Base-by-base conservation (phyloP, 1,140 invertebrate species). In the Eulimnadia texana region DNA sequence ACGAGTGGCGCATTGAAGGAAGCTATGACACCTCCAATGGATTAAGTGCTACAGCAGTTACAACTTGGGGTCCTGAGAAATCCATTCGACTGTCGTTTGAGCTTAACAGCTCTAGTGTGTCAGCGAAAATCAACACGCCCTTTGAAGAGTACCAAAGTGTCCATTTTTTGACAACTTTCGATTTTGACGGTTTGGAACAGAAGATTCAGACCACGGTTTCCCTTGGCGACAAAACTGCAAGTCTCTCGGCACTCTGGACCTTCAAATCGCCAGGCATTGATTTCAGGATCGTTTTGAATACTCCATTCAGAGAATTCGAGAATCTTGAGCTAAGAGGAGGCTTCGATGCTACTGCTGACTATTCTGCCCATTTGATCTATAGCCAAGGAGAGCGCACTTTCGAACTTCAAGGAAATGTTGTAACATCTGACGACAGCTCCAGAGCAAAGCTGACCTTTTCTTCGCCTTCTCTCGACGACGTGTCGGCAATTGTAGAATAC, bases 61-160 rank as follows among this genome's bases (percentile, higher is more conserved):
- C 53, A 22, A 52, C 16, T 51, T 61, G 60, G 60, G 19, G 20
- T 3, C 11, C 0, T 11, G 60, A 61, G 3, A 55, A 61, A 6
- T 22, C 23, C 6, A 3, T 61, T 28, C 50, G 20, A 10, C 1
- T 51, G 2, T 20, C n/a, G 3, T 19, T 54, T 22, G 2, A 16
- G 28, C 23, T 19, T 24, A 54, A 22, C 3, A 20, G 29, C 11
- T 11, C 60, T 20, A 24, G 24, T 3, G 1, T 23, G 6, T 27
- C 51, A n/a, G 22, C 19, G 11, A 22, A 51, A 27, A 11, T 70
- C 13, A 62, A 33, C 20, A 68, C 70, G 10, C 70, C 71, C 3
- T 69, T 70, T 25, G 33, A 42, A 42, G 33, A 16, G 33, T 42
- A 42, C 16, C 33, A 42, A 42, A 42, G 33, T 16, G 33, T 16